Percentiles rank a stretch among this genome's conserved stretches.
Evolutionary conservation across 2,888 invertebrate species (phyloP).

Genomic region (Lottia gigantea): DNA sequence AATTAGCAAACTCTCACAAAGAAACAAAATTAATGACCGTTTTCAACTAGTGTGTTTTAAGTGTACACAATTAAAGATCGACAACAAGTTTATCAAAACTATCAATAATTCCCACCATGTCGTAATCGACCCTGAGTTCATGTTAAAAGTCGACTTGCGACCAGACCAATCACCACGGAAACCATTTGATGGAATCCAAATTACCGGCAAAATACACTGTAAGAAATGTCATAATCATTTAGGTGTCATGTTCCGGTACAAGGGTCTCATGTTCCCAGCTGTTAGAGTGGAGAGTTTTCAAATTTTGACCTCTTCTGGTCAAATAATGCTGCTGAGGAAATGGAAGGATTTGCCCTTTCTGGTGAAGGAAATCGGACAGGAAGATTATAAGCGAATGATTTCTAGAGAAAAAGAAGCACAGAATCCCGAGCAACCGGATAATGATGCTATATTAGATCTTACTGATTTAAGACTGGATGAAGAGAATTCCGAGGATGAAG

Average conservation of each 20-base stretch:
- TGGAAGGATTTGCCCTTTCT: slow-evolving; percentile 41
- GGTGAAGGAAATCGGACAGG: slow-evolving; percentile 24
- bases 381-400: slow-evolving; percentile 15
- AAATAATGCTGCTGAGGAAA: slow-evolving; percentile 26
- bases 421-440: not conserved
- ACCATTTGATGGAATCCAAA: slow-evolving; percentile 25
- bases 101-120: slow-evolving; percentile 24
- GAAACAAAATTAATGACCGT: slow-evolving; percentile 3
- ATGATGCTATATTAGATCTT: not conserved
- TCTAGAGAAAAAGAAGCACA: not conserved
- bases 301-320: slow-evolving; percentile 21
- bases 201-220: slow-evolving; percentile 39
- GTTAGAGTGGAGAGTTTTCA: slow-evolving; percentile 35
- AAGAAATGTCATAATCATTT: slow-evolving; percentile 35
- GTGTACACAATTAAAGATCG: slow-evolving; percentile 18
- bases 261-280: slow-evolving; percentile 32
- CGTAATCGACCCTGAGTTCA: slow-evolving; percentile 20
- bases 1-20: not conserved
- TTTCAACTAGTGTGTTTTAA: slow-evolving; percentile 22
- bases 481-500: no score
- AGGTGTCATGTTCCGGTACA: slow-evolving; percentile 36
- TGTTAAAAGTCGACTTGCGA: slow-evolving; percentile 25
- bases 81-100: slow-evolving; percentile 18
- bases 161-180: slow-evolving; percentile 18
- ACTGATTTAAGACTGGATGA: no score